Evolutionary conservation across 2,888 invertebrate species (phyloP), one percentile per base, ranked within the genome.

Genomic region (Phaedon cochleariae): DNA sequence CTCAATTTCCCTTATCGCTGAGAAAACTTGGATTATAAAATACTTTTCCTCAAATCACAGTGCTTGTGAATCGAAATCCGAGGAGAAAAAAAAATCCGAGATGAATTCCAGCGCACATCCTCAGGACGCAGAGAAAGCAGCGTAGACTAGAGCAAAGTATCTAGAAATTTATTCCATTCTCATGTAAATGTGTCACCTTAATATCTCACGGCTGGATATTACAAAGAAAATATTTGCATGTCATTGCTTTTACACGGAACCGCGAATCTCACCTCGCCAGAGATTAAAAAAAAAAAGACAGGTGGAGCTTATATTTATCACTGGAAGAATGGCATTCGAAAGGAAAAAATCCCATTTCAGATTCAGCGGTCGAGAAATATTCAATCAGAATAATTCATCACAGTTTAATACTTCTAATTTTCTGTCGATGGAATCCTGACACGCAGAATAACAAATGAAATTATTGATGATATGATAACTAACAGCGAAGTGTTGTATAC

Each of bases 151-250:
- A 41, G 45, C 26, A 45, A 57, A 37, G 45, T 15, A 57, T 57
- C 45, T 66, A 59, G 62, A 71, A 76, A 77, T 76, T 78, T 78
- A 78, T 79, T 77, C 77, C 74, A 78, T 79, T 78, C 76, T 76
- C 76, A 79, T 79, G 79, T 73, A 79, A 79, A 79, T 79, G 74
- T 68, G 71, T 73, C 72, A 73, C 74, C 72, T 76, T 73, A 73
- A 74, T 77, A 75, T 74, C 71, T 70, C 68, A 69, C 64, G 69
- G 71, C 72, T 75, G 64, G 67, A 70, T 68, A 71, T 74, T 74
- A 71, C 73, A 73, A 75, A 75, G 70, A 72, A 72, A 74, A 73
- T 73, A 75, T 77, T 75, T 76, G 74, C 74, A 75, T 74, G 74
- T 67, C 71, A 68, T 72, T 71, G 71, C 69, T 73, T 73, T 71